Conservation (phyloP, 2,888 invertebrate species). For the Miltochrista miniata region DNA sequence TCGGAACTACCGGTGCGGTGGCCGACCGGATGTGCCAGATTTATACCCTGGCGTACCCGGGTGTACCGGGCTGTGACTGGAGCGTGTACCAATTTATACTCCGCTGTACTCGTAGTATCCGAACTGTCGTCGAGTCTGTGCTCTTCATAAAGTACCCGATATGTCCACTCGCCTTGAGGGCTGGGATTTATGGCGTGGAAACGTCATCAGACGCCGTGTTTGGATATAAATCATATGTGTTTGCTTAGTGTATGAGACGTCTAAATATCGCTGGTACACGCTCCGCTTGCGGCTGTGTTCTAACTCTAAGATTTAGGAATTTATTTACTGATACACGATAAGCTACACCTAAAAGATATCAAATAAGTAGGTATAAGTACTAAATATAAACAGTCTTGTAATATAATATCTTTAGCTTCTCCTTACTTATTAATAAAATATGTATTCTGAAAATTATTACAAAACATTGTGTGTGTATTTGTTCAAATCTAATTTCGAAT, state of each 20-base stretch:
- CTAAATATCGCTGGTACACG: slow-evolving; percentile 54
- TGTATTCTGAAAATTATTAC: background rate
- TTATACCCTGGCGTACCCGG: slow-evolving; percentile 68
- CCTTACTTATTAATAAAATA: too few species aligned
- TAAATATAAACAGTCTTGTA: too few species aligned
- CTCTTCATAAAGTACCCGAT: slow-evolving; percentile 79
- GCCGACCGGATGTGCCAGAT: slow-evolving; percentile 79
- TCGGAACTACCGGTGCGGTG: slow-evolving; percentile 81
- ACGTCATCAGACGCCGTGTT: slow-evolving; percentile 77
- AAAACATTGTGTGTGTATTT: background rate
- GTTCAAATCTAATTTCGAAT: background rate
- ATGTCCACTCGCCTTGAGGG: slow-evolving; percentile 77
- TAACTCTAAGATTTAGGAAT: slow-evolving; percentile 38
- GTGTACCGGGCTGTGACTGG: slow-evolving; percentile 60
- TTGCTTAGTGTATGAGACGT: slow-evolving; percentile 69
- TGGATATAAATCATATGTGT: slow-evolving; percentile 77
- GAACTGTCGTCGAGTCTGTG: slow-evolving; percentile 66
- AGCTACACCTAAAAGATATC: too few species aligned
- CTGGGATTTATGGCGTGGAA: slow-evolving; percentile 80
- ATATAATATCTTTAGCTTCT: too few species aligned
- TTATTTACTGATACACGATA: background rate
- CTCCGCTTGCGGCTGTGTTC: slow-evolving; percentile 41
- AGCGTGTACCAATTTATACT: slow-evolving; percentile 44
- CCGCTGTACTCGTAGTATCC: slow-evolving; percentile 54
- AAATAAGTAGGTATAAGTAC: background rate